Percentiles rank a stretch among this genome's conserved stretches.
Evolutionary conservation across 2,888 invertebrate genomes (phyloP).

Genomic region (Neoaliturus tenellus): DNA sequence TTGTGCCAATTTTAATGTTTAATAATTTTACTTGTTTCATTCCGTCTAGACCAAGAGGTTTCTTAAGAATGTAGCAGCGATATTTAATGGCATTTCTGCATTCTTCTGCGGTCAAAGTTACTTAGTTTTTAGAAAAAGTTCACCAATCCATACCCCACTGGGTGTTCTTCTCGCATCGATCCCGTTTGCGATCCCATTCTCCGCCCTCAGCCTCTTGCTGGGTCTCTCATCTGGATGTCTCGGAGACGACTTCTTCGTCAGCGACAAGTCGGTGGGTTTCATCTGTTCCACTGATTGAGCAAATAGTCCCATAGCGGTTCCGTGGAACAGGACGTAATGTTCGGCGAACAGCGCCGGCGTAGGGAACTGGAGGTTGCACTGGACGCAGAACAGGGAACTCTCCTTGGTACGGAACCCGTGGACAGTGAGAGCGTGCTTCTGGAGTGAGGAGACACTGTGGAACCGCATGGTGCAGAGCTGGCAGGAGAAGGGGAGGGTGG

Average conservation of each 20-base stretch:
- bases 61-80: no score
- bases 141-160: slow-evolving; percentile 53
- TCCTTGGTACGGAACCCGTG: slow-evolving; percentile 71
- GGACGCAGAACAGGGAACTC: slow-evolving; percentile 72
- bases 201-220: slow-evolving; percentile 70
- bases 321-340: slow-evolving; percentile 75
- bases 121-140: no score
- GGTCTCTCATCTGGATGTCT: slow-evolving; percentile 65
- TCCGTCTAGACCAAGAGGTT: no score
- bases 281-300: slow-evolving; percentile 71
- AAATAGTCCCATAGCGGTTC: slow-evolving; percentile 66
- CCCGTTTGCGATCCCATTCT: slow-evolving; percentile 58
- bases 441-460: slow-evolving; percentile 77
- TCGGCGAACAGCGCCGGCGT: slow-evolving; percentile 74
- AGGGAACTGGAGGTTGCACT: slow-evolving; percentile 76
- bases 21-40: no score
- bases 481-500: slow-evolving; percentile 73
- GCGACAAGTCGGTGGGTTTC: slow-evolving; percentile 77
- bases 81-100: no score
- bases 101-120: no score
- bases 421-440: slow-evolving; percentile 78
- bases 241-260: slow-evolving; percentile 73
- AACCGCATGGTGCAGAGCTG: slow-evolving; percentile 85
- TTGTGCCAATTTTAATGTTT: no score
- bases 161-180: slow-evolving; percentile 47